phyloP scores from a whole-genome alignment of 2,113 vertebrate genomes.

The Struthio camelus region DNA sequence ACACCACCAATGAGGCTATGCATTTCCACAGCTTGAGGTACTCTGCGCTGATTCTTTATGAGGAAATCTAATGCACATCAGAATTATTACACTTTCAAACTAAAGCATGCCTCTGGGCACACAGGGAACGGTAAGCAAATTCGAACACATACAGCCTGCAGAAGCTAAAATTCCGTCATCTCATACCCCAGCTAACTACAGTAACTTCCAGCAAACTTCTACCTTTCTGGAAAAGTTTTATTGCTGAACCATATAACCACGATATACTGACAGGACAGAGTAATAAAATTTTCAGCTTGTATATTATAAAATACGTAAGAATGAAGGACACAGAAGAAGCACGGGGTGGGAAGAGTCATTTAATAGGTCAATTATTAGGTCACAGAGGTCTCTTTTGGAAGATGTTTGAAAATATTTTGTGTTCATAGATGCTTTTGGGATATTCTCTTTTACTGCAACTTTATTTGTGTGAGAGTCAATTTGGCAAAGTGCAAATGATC shows the following conservation, averaged over 20 bases:
- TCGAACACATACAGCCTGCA: neutral
- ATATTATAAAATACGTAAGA: neutral
- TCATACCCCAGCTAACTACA: neutral
- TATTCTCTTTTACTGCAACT: neutral
- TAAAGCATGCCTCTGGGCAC: neutral
- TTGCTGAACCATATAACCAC: neutral
- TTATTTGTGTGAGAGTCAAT: neutral
- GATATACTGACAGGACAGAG: neutral
- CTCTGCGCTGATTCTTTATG: neutral
- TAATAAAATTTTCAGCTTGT: neutral
- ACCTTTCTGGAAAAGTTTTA: neutral
- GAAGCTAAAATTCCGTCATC: neutral
- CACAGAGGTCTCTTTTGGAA: neutral
- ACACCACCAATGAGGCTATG: neutral
- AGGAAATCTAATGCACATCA: neutral
- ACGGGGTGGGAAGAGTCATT: neutral
- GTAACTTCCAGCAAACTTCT: neutral
- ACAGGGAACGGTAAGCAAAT: neutral
- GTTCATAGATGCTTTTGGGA: neutral
- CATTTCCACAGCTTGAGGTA: neutral
- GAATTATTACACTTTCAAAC: neutral
- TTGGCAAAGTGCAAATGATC: neutral
- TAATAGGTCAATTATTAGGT: too few relatives aligned
- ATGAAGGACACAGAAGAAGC: neutral
- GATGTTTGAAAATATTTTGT: neutral